phyloP scores from a whole-genome alignment of 2,888 invertebrate genomes.

The Choreutis nemorana region DNA sequence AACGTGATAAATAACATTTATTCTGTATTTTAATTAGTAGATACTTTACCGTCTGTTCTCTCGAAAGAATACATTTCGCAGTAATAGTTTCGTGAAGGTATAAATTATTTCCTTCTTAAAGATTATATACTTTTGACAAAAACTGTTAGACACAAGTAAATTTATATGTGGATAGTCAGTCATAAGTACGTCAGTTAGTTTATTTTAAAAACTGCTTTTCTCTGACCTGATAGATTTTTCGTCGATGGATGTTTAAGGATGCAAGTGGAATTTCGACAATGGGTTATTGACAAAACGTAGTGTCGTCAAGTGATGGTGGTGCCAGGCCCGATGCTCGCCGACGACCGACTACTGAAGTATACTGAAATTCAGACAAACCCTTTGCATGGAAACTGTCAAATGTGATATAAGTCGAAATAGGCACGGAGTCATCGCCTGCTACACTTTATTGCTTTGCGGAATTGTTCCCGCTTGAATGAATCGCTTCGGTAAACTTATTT shows the following conservation, averaged over 20 bases:
- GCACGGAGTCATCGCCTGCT: no score
- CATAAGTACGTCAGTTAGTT: no score
- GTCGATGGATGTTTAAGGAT: no score
- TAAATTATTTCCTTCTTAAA: not conserved
- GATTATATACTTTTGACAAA: not conserved
- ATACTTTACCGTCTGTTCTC: not conserved
- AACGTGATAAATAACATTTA: no score
- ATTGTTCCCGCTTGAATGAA: no score
- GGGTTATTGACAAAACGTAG: slow-evolving; percentile 40
- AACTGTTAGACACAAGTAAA: no score
- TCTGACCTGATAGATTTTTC: slow-evolving; percentile 11
- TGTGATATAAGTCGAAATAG: no score
- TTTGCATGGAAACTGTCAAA: slow-evolving; percentile 18
- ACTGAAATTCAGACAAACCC: slow-evolving; percentile 39
- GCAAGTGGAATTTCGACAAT: no score
- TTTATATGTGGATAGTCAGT: no score
- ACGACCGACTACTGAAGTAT: slow-evolving; percentile 38
- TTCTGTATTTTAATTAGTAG: slow-evolving; percentile 1
- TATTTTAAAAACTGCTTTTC: no score
- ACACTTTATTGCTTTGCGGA: no score
- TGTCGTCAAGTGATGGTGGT: slow-evolving; percentile 24
- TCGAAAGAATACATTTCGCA: not conserved
- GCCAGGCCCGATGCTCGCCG: slow-evolving; percentile 33
- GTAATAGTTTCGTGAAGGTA: not conserved
- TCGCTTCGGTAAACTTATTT: no score